A percentile compares a stretch with the other conserved stretches of the same genome.
These are phyloP conservation scores for Azorinus chamasolen DNA, from an alignment of 2,888 invertebrate genomes.

Conservation along the genomic window DNA sequence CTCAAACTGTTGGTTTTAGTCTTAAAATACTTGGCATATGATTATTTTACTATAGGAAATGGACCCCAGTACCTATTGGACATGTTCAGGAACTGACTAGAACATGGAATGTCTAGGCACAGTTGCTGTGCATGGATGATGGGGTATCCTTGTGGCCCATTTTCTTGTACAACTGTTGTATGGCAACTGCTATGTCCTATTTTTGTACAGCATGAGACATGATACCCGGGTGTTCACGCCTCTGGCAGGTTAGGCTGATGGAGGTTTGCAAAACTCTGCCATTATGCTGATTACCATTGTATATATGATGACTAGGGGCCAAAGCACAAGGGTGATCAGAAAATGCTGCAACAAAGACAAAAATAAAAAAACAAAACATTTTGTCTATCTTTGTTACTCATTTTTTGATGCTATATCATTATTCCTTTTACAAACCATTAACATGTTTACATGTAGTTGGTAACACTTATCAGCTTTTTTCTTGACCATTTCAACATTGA, in stretches of 20 bases:
- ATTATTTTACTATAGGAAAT: slow-evolving; percentile 3
- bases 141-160: slow-evolving; percentile 5
- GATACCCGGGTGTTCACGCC: slow-evolving; percentile 67
- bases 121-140: background rate
- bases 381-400: slow-evolving; percentile 60
- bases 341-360: slow-evolving; percentile 65
- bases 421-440: too few relatives aligned
- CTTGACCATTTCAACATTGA: too few relatives aligned
- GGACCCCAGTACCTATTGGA: too few relatives aligned
- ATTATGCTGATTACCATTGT: slow-evolving; percentile 59
- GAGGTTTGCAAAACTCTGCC: slow-evolving; percentile 50
- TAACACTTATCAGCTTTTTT: background rate
- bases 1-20: slow-evolving; percentile 51
- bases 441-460: too few relatives aligned
- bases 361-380: slow-evolving; percentile 44
- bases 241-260: slow-evolving; percentile 49
- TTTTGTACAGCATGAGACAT: slow-evolving; percentile 68
- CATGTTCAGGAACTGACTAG: too few relatives aligned
- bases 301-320: slow-evolving; percentile 65
- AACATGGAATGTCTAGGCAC: too few relatives aligned
- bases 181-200: slow-evolving; percentile 46
- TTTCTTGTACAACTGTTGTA: background rate
- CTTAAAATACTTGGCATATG: slow-evolving; percentile 33
- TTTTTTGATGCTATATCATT: too few relatives aligned
- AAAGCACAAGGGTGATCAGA: slow-evolving; percentile 69